These are phyloP conservation scores for Dreissena rostriformis DNA, from an alignment of 1,140 invertebrate species.

Conservation along the genomic window DNA sequence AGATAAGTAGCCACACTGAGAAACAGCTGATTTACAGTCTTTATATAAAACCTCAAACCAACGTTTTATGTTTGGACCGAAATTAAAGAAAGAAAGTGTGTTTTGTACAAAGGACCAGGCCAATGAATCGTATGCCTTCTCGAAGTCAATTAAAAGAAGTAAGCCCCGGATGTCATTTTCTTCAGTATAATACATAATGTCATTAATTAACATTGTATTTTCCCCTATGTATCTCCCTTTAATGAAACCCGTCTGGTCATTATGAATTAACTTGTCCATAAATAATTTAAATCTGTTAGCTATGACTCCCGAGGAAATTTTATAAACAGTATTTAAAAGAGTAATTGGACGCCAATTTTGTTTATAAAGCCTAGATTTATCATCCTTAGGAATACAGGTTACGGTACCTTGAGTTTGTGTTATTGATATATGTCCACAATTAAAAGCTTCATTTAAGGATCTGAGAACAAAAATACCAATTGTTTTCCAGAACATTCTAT, in stretches of 20 bases:
- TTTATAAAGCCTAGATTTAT: conserved; percentile 1
- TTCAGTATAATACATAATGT: conserved; percentile 10
- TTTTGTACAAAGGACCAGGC: conserved; percentile 18
- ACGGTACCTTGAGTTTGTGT: neutral
- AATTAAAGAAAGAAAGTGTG: conserved; percentile 4
- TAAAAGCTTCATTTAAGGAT: too few species aligned
- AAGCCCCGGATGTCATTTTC: neutral
- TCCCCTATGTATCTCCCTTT: conserved; percentile 40
- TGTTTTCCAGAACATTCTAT: too few species aligned
- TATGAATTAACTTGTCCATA: conserved; percentile 5
- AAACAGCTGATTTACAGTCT: too few species aligned
- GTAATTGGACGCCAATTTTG: conserved; percentile 34
- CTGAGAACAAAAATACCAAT: too few species aligned
- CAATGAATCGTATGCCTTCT: conserved; percentile 11
- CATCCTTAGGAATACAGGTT: conserved; percentile 8
- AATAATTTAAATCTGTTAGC: conserved; percentile 15
- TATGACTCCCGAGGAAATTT: conserved; percentile 17
- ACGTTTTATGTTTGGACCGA: conserved; percentile 1
- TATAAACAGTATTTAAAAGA: conserved; percentile 28
- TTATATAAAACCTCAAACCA: neutral
- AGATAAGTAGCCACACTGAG: too few species aligned
- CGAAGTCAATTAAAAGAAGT: conserved; percentile 10
- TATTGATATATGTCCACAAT: neutral
- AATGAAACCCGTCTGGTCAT: conserved; percentile 19
- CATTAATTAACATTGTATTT: conserved; percentile 31